These are phyloP conservation scores for Phoenoteleia sp. DNA, from an alignment of 2,888 invertebrate genomes.

Conservation along the genomic window DNA sequence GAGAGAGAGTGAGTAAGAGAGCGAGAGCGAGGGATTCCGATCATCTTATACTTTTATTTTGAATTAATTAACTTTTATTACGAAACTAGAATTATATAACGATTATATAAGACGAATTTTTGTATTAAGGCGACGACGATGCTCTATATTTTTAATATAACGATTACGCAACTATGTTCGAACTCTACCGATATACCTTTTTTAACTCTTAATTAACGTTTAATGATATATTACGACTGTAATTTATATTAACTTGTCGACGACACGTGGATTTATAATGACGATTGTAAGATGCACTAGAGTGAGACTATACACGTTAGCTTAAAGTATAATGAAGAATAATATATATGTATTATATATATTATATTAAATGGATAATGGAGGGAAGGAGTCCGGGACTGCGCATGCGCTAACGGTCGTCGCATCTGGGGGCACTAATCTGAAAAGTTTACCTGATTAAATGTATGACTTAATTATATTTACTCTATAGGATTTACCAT, in stretches of 20 bases:
- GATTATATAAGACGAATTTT: constrained; percentile 61
- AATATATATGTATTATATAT: constrained; percentile 67
- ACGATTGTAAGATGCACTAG: constrained; percentile 81
- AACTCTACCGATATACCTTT: constrained; percentile 7
- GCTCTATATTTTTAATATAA: constrained; percentile 63
- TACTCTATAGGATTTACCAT: constrained; percentile 86
- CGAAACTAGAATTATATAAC: constrained; percentile 27
- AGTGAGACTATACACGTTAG: constrained; percentile 76
- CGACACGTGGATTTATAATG: constrained; percentile 74
- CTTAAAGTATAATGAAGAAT: constrained; percentile 72
- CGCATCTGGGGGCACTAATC: constrained; percentile 83
- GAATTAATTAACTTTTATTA: constrained; percentile 7
- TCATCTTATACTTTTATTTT: constrained; percentile 15
- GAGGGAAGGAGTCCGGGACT: constrained; percentile 78
- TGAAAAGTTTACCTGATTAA: constrained; percentile 86
- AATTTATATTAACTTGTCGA: constrained; percentile 69
- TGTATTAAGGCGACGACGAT: constrained; percentile 65
- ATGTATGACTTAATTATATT: constrained; percentile 86
- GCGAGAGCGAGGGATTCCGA: constrained; percentile 1
- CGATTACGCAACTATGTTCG: constrained; percentile 22
- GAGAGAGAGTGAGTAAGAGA: neutral
- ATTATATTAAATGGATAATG: constrained; percentile 69
- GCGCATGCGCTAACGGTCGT: constrained; percentile 69
- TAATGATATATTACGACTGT: constrained; percentile 74
- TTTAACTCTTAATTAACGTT: constrained; percentile 56